Percentiles rank a stretch among this genome's conserved stretches.
Conservation (phyloP, 2,113 vertebrate species). For the Salvelinus alpinus region DNA sequence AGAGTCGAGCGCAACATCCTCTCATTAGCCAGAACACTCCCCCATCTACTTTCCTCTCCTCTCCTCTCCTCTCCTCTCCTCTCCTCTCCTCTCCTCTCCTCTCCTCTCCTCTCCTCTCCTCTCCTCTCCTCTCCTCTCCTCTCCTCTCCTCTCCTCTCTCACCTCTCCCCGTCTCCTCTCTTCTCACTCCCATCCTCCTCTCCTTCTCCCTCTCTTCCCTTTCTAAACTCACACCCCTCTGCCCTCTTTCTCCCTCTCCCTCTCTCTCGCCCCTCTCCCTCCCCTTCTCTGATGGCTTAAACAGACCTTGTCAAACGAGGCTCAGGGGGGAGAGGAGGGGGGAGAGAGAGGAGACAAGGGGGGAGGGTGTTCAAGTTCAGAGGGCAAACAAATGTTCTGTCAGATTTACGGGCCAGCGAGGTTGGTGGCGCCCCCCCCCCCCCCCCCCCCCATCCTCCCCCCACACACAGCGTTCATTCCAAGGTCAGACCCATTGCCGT, state of each 20-base stretch:
- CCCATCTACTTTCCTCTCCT: background rate
- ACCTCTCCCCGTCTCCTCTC: no score
- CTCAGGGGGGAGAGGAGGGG: background rate
- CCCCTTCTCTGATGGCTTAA: slow-evolving; percentile 33
- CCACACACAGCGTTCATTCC: background rate
- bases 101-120: no score
- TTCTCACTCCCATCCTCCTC: background rate
- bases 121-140: background rate
- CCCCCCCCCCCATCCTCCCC: background rate
- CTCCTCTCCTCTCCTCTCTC: no score
- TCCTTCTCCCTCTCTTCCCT: background rate
- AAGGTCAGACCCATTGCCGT: background rate
- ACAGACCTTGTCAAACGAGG: slow-evolving; percentile 30
- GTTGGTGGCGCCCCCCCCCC: slow-evolving; percentile 37
- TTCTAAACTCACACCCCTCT: no score
- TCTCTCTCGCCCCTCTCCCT: background rate
- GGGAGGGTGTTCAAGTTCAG: slow-evolving; percentile 54
- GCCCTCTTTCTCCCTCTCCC: background rate
- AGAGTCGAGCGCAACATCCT: background rate
- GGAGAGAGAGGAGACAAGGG: background rate
- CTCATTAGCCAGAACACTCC: background rate
- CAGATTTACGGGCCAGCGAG: slow-evolving; percentile 56
- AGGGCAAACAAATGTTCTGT: slow-evolving; percentile 67
- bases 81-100: no score
- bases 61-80: background rate